phyloP scores from a whole-genome alignment of 2,888 invertebrate species.

The Molorchus minor region DNA sequence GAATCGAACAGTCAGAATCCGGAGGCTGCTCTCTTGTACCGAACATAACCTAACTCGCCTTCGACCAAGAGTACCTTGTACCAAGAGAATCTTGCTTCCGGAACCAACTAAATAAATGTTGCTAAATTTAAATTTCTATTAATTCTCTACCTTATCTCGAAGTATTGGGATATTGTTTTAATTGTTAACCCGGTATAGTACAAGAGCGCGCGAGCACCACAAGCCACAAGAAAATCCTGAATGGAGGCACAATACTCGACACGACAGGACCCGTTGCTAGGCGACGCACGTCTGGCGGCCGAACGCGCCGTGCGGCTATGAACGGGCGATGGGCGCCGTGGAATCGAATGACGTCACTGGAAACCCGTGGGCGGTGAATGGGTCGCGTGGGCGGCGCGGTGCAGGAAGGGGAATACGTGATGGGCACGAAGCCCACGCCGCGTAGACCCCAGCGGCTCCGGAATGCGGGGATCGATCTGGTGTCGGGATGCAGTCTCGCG shows the following conservation, averaged over 20 bases:
- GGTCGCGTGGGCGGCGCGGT: slow-evolving; percentile 55
- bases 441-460: slow-evolving; percentile 47
- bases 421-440: slow-evolving; percentile 44
- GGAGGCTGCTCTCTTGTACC: no score
- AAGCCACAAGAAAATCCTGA: neutral
- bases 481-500: slow-evolving; percentile 25
- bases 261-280: slow-evolving; percentile 39
- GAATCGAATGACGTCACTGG: slow-evolving; percentile 69
- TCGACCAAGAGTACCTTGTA: no score
- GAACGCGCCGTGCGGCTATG: neutral
- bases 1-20: no score
- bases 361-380: slow-evolving; percentile 63
- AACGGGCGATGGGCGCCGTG: slow-evolving; percentile 56
- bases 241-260: neutral
- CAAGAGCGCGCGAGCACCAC: no score
- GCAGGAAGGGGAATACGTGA: slow-evolving; percentile 47
- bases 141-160: no score
- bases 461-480: slow-evolving; percentile 39
- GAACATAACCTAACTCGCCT: no score
- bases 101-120: no score
- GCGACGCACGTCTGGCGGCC: slow-evolving; percentile 32
- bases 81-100: no score
- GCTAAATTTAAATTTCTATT: no score
- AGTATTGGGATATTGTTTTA: no score
- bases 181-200: no score